Conservation (phyloP, 2,888 invertebrate species). For the Troides aeacus region DNA sequence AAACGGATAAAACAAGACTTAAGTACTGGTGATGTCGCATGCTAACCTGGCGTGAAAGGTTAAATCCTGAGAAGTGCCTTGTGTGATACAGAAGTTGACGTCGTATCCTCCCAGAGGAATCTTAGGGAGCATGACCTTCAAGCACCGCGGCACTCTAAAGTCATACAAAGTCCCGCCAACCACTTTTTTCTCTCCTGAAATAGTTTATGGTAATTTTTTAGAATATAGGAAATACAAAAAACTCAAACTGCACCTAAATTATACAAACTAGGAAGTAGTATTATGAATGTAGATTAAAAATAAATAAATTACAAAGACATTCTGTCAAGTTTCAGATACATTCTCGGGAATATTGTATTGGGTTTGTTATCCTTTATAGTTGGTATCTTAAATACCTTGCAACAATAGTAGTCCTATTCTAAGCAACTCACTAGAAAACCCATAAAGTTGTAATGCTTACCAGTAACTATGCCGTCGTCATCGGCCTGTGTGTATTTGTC, state of each 20-base stretch:
- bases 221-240: not conserved
- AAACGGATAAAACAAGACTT: no score
- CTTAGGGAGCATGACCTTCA: conserved; percentile 84
- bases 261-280: no score
- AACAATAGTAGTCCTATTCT: not conserved
- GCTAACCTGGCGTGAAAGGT: conserved; percentile 82
- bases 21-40: not conserved
- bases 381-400: not conserved
- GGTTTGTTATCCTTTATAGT: not conserved
- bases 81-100: conserved; percentile 88
- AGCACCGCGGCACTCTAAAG: conserved; percentile 82
- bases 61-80: conserved; percentile 76
- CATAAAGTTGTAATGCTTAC: conserved; percentile 52
- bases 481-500: conserved; percentile 87
- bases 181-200: conserved; percentile 83
- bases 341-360: no score
- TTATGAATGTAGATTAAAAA: no score
- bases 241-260: not conserved
- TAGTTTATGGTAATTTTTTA: not conserved
- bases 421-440: not conserved
- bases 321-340: no score
- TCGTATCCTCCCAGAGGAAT: conserved; percentile 88
- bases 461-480: conserved; percentile 85
- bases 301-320: no score
- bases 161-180: conserved; percentile 88